Evolutionary conservation across 2,888 invertebrate species (phyloP).

Genomic region (Notodromas monacha): DNA sequence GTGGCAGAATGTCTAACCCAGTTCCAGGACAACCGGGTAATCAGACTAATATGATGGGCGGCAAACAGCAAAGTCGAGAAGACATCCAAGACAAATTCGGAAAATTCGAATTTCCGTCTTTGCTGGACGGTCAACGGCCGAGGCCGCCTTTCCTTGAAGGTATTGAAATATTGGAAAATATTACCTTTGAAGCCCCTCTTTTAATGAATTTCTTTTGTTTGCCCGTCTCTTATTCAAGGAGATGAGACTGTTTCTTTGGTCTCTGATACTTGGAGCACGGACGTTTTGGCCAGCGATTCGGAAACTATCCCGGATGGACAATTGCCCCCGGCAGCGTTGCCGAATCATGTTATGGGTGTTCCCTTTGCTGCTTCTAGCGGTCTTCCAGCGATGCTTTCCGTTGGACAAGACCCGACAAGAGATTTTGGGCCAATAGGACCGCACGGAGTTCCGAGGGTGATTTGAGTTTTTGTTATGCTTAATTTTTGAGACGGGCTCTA

Average conservation of each 20-base stretch:
- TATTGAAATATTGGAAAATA: background rate
- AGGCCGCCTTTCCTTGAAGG: background rate
- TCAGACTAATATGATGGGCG: no score
- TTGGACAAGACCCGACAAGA: no score
- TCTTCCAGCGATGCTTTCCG: background rate
- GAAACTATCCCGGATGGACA: constrained; percentile 72
- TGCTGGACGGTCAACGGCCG: constrained; percentile 19
- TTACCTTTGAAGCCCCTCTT: background rate
- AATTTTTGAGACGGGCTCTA: no score
- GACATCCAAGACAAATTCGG: constrained; percentile 96
- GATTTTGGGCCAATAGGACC: background rate
- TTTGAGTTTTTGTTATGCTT: no score
- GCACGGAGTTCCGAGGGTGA: no score
- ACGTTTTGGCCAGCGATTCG: constrained; percentile 80
- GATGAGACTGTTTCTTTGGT: constrained; percentile 90
- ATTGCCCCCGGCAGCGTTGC: constrained; percentile 16
- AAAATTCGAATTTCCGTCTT: constrained; percentile 66
- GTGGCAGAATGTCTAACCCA: no score
- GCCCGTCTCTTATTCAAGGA: constrained; percentile 26
- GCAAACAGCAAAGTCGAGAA: background rate
- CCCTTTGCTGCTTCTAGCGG: background rate
- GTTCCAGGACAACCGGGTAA: no score
- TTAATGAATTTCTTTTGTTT: background rate
- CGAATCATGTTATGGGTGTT: background rate
- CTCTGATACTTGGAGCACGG: constrained; percentile 95